A percentile compares a stretch with the other conserved stretches of the same genome.
These are phyloP conservation scores for Armadillidium nasatum DNA, from an alignment of 1,140 invertebrate genomes.

Conservation along the genomic window DNA sequence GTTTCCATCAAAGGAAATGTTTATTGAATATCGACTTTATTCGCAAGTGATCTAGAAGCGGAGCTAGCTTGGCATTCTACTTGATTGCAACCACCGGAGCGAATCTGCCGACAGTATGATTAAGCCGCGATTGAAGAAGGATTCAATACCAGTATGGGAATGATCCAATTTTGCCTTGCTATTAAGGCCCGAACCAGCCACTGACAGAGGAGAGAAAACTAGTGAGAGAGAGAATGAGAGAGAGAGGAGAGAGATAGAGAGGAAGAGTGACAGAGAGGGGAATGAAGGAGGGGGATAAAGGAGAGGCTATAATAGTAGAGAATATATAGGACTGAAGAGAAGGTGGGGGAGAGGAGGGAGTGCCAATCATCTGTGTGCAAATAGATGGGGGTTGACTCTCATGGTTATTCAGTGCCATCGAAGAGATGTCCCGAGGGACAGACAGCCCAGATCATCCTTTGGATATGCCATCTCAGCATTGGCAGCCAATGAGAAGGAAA, in stretches of 20 bases:
- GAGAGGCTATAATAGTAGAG: too few relatives aligned
- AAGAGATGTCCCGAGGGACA: neutral
- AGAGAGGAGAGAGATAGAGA: neutral
- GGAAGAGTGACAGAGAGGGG: neutral
- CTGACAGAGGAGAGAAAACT: neutral
- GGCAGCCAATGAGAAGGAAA: neutral
- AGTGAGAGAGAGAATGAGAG: neutral
- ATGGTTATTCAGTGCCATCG: slow-evolving; percentile 11
- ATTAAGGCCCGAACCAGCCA: slow-evolving; percentile 22
- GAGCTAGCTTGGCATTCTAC: neutral
- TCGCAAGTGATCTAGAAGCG: neutral
- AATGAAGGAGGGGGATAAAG: neutral
- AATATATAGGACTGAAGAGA: neutral
- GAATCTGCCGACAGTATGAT: slow-evolving; percentile 31
- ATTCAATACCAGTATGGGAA: slow-evolving; percentile 35
- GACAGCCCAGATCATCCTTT: neutral
- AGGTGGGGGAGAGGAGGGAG: neutral
- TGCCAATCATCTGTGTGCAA: slow-evolving; percentile 9
- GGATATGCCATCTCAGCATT: slow-evolving; percentile 8
- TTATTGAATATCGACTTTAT: neutral
- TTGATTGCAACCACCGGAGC: slow-evolving; percentile 8
- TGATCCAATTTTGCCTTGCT: slow-evolving; percentile 31
- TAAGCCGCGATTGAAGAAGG: slow-evolving; percentile 31
- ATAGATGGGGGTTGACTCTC: neutral
- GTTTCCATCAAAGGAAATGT: neutral